Percentiles rank a stretch among this genome's conserved stretches.
Evolutionary conservation across 1,140 invertebrate genomes (phyloP).

Genomic region (Lucilia cuprina): DNA sequence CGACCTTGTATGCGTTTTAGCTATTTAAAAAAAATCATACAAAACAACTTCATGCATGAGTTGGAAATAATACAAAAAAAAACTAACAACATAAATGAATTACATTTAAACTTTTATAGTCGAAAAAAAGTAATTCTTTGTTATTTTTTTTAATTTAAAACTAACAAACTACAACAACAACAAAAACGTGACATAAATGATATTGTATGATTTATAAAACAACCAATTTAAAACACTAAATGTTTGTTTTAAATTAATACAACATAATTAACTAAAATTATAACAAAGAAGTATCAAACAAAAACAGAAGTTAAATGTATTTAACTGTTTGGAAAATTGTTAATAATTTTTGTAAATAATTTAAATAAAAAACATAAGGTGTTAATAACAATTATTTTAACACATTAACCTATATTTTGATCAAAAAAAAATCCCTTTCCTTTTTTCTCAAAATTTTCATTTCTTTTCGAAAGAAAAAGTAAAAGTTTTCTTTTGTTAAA

Average conservation of each 20-base stretch:
- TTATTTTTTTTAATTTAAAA: no score
- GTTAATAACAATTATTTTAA: background rate
- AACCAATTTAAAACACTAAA: no score
- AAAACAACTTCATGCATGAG: slow-evolving; percentile 1
- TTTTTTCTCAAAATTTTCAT: no score
- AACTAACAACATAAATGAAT: background rate
- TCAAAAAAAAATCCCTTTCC: no score
- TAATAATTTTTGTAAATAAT: background rate
- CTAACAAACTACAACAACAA: no score
- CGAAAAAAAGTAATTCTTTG: background rate
- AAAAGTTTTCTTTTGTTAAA: no score
- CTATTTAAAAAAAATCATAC: no score
- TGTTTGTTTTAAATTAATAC: background rate
- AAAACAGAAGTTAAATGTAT: background rate
- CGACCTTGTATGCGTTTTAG: background rate
- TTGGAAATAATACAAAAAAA: background rate
- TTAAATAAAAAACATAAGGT: background rate
- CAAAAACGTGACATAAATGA: no score
- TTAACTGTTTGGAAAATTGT: background rate
- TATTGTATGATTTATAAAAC: no score
- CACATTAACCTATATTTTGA: no score
- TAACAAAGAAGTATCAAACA: background rate
- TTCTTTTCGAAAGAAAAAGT: no score
- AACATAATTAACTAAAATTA: no score
- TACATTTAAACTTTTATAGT: background rate